Conservation (phyloP, 2,113 vertebrate species). For the Isurus oxyrinchus region DNA sequence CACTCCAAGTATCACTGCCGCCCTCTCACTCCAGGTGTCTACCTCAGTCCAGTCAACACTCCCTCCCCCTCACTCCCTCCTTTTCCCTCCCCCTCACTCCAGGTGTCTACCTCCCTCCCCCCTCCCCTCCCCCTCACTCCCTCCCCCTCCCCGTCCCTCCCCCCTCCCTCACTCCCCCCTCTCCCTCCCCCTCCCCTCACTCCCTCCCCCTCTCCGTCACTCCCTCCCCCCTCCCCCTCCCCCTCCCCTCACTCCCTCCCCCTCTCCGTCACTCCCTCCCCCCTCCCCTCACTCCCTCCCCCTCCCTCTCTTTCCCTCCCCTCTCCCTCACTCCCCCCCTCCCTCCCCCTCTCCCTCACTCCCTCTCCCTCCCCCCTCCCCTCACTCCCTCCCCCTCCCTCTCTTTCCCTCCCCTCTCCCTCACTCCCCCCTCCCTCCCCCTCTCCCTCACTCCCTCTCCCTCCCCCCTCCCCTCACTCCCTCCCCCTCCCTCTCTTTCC, state of each 20-base stretch:
- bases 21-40: background rate
- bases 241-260: too few relatives aligned
- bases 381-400: too few relatives aligned
- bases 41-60: background rate
- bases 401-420: too few relatives aligned
- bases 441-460: too few relatives aligned
- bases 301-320: too few relatives aligned
- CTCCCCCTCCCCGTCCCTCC: background rate
- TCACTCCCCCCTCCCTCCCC: background rate
- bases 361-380: too few relatives aligned
- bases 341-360: too few relatives aligned
- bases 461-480: background rate
- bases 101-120: background rate
- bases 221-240: background rate
- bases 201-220: too few relatives aligned
- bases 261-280: too few relatives aligned
- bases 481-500: background rate
- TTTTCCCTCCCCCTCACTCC: background rate
- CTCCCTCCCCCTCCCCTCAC: background rate
- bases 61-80: background rate
- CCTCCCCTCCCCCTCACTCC: background rate
- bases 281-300: too few relatives aligned
- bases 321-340: too few relatives aligned
- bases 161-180: background rate
- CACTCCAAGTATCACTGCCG: too few relatives aligned